Conservation (phyloP, 2,113 vertebrate genomes). For the Neotoma lepida region DNA sequence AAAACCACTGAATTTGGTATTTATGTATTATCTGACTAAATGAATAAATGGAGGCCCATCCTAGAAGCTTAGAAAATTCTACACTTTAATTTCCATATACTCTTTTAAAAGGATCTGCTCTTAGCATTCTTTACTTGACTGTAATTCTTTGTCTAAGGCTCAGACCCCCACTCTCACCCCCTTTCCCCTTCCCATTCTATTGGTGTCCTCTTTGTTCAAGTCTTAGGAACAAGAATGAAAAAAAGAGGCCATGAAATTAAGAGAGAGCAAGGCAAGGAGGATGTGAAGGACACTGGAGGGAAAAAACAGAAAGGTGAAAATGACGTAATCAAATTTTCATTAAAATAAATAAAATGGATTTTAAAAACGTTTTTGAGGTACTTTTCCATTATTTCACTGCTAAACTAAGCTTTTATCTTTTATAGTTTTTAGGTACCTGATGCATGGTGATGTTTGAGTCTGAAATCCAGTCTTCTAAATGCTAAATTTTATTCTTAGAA, state of each 20-base stretch:
- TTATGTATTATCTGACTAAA: background rate
- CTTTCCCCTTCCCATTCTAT: background rate
- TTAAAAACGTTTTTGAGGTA: background rate
- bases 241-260: background rate
- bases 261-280: background rate
- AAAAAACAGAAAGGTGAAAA: background rate
- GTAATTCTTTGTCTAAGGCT: background rate
- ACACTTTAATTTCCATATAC: background rate
- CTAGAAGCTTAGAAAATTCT: background rate
- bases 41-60: background rate
- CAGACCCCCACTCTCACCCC: background rate
- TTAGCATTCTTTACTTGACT: background rate
- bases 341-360: background rate
- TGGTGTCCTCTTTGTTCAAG: background rate
- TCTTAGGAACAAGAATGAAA: background rate
- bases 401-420: background rate
- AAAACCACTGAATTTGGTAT: background rate
- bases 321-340: background rate
- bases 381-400: background rate
- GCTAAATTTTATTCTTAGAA: background rate
- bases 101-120: background rate
- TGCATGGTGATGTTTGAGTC: background rate
- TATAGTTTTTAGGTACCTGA: background rate
- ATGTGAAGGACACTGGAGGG: background rate
- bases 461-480: background rate